phyloP scores from a whole-genome alignment of 2,888 invertebrate genomes.

The Dysmachus trigonus region DNA sequence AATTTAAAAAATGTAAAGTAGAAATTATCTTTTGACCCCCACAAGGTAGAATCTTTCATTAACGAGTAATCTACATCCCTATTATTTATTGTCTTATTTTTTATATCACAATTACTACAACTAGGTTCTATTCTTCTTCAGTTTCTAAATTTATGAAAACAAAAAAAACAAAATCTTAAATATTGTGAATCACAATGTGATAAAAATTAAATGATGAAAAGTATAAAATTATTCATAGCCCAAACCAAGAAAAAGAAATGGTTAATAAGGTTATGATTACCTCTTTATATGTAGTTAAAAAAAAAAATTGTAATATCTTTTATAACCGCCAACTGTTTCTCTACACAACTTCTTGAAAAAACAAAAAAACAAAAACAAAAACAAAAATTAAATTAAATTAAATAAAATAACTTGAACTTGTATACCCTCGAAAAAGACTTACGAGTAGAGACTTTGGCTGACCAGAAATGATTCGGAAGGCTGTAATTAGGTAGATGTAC shows the following conservation, averaged over 20 bases:
- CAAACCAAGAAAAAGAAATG: not conserved
- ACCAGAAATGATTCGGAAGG: not conserved
- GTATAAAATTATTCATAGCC: not conserved
- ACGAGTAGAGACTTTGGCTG: not conserved
- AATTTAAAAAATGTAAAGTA: too few relatives aligned
- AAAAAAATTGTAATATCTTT: not conserved
- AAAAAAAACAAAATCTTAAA: not conserved
- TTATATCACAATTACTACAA: not conserved
- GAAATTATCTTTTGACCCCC: too few relatives aligned
- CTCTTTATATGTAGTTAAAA: not conserved
- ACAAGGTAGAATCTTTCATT: not conserved
- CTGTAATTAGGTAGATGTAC: conserved; percentile 6
- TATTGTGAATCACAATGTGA: not conserved
- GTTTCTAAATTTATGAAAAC: not conserved
- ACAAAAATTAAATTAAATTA: too few relatives aligned
- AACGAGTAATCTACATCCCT: too few relatives aligned
- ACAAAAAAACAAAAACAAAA: too few relatives aligned
- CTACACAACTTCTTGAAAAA: not conserved
- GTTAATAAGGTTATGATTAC: not conserved
- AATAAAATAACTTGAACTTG: not conserved
- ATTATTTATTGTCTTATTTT: not conserved
- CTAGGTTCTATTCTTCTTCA: too few relatives aligned
- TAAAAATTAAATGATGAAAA: not conserved
- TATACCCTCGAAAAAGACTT: not conserved
- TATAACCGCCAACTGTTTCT: not conserved